Evolutionary conservation across 2,797 vertebrate genomes (phyloP).

Genomic region (Anabas testudineus): DNA sequence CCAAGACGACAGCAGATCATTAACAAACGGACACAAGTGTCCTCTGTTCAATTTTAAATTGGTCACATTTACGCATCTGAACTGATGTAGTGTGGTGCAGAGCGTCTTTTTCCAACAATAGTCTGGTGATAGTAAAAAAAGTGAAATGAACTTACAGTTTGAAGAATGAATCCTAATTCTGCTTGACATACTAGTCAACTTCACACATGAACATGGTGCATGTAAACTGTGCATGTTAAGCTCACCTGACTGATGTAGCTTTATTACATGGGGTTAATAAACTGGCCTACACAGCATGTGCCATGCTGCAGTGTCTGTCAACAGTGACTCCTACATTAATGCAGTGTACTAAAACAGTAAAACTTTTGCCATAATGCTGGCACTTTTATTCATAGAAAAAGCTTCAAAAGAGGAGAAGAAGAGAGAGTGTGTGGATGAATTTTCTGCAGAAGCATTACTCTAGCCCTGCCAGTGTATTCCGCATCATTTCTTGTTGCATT

Average conservation of each 20-base stretch:
- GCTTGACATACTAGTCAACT: too few species aligned
- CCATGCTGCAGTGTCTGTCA: too few species aligned
- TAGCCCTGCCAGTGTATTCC: not conserved
- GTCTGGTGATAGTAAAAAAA: too few species aligned
- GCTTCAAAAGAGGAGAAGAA: not conserved
- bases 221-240: not conserved
- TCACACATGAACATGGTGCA: not conserved
- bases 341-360: not conserved
- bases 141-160: too few species aligned
- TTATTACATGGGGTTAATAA: not conserved
- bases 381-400: not conserved
- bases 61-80: not conserved
- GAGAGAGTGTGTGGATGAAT: not conserved
- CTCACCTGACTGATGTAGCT: not conserved
- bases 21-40: conserved; percentile 28
- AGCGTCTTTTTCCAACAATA: not conserved
- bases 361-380: not conserved
- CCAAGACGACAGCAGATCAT: conserved; percentile 38
- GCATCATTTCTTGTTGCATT: not conserved
- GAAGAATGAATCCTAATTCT: too few species aligned
- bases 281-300: too few species aligned
- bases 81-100: not conserved
- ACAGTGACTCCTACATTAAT: not conserved
- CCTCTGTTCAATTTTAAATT: conserved; percentile 22
- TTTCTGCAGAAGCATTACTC: not conserved